These are phyloP conservation scores for Dysidea cf. avara DNA, from an alignment of 37 sponge, comb jelly and placozoan species.

Conservation along the genomic window DNA sequence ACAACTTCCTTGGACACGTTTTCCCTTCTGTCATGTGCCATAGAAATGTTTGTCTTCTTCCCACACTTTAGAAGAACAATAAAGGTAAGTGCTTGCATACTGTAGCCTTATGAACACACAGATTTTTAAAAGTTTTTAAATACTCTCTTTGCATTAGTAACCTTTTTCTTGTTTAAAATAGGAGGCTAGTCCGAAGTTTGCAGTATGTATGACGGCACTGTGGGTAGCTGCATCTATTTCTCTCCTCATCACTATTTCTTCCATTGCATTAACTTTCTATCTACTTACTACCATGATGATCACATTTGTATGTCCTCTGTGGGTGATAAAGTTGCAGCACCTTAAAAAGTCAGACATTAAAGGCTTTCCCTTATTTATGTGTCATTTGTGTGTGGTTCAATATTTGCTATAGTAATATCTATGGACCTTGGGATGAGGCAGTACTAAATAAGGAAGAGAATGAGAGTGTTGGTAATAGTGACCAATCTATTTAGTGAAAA, in stretches of 20 bases:
- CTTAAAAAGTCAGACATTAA: conserved; percentile 55
- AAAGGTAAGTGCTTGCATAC: neutral
- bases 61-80: conserved; percentile 46
- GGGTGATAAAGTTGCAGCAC: conserved; percentile 50
- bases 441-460: conserved; percentile 8
- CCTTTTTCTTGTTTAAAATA: too few relatives aligned
- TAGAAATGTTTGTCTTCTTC: conserved; percentile 63
- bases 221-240: conserved; percentile 2
- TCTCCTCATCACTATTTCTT: conserved; percentile 1
- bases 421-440: conserved; percentile 95
- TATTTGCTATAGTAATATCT: conserved; percentile 49
- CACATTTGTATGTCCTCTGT: conserved; percentile 49
- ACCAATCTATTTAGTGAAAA: too few relatives aligned
- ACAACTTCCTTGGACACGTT: conserved; percentile 59
- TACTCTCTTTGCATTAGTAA: too few relatives aligned
- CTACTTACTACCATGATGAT: conserved; percentile 16
- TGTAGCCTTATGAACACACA: neutral
- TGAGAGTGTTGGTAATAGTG: too few relatives aligned
- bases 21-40: conserved; percentile 58
- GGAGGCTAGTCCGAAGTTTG: too few relatives aligned
- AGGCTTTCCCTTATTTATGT: neutral
- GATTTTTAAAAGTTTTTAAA: too few relatives aligned
- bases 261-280: conserved; percentile 31
- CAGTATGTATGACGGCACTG: neutral
- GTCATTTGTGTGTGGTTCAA: neutral